A percentile compares a stretch with the other conserved stretches of the same genome.
Conservation (phyloP, 2,113 vertebrate genomes). For the Alligator mississippiensis region DNA sequence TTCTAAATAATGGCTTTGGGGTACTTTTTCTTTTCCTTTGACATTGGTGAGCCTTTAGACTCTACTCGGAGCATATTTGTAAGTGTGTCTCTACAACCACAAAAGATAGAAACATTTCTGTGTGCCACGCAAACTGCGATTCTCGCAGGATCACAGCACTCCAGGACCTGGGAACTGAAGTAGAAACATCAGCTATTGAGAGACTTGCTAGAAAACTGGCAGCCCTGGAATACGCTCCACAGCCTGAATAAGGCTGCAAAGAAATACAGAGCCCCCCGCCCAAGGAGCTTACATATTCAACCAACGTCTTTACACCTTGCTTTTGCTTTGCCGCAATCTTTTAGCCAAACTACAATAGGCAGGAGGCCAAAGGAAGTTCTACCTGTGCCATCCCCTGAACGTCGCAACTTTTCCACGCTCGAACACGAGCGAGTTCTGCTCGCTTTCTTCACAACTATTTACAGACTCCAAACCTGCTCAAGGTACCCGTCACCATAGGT, state of each 20-base stretch:
- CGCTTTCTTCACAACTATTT: neutral
- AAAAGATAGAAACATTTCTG: neutral
- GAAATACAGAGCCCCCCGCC: neutral
- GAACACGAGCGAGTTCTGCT: no score
- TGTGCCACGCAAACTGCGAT: neutral
- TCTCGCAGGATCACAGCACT: neutral
- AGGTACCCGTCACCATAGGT: neutral
- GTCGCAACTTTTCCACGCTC: neutral
- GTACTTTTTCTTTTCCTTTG: neutral
- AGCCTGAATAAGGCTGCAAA: neutral
- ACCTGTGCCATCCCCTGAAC: no score
- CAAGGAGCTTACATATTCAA: neutral
- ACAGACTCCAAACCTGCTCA: neutral
- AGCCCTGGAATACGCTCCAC: neutral
- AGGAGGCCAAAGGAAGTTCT: neutral
- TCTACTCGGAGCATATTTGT: neutral
- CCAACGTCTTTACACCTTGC: neutral
- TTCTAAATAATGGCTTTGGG: neutral
- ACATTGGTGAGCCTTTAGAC: neutral
- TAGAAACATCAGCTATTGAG: neutral
- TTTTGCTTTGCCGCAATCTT: neutral
- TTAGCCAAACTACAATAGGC: neutral
- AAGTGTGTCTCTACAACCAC: neutral
- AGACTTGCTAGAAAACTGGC: neutral
- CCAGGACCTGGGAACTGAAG: neutral